Evolutionary conservation across 2,113 vertebrate species (phyloP).

Genomic region (Rhinopomastus cyanomelas): DNA sequence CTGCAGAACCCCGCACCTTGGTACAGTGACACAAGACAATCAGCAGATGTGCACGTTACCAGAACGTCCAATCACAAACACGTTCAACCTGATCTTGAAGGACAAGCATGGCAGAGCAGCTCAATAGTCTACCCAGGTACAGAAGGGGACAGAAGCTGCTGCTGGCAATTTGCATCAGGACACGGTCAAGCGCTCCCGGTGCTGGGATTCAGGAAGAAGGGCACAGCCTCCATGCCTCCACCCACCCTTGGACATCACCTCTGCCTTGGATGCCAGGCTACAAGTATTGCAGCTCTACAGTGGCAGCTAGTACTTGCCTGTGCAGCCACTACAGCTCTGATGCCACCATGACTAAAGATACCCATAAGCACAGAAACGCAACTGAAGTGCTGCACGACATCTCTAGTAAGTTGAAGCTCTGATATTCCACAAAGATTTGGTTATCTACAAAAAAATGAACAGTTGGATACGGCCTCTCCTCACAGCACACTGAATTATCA

Average conservation of each 20-base stretch:
- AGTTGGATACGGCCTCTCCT: neutral
- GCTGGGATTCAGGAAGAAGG: neutral
- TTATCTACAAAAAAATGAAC: conserved; percentile 16
- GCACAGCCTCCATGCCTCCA: neutral
- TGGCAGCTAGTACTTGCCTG: neutral
- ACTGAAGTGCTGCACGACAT: neutral
- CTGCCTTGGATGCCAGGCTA: neutral
- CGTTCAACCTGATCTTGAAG: neutral
- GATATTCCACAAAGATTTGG: neutral
- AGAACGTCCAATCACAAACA: neutral
- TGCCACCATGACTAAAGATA: neutral
- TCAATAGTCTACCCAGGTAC: neutral
- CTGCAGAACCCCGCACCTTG: conserved; percentile 93
- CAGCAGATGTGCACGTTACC: neutral
- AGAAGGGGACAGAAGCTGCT: neutral
- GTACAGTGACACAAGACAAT: conserved; percentile 23
- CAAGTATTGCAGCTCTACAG: neutral
- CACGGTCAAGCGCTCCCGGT: neutral
- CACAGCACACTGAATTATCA: neutral
- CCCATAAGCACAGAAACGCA: neutral
- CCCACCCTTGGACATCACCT: neutral
- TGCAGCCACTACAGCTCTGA: neutral
- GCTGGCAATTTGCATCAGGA: neutral
- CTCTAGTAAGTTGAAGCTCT: conserved; percentile 25
- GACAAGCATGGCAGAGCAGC: neutral